phyloP scores from a whole-genome alignment of 2,797 vertebrate genomes.

The Phrynocephalus forsythii region DNA sequence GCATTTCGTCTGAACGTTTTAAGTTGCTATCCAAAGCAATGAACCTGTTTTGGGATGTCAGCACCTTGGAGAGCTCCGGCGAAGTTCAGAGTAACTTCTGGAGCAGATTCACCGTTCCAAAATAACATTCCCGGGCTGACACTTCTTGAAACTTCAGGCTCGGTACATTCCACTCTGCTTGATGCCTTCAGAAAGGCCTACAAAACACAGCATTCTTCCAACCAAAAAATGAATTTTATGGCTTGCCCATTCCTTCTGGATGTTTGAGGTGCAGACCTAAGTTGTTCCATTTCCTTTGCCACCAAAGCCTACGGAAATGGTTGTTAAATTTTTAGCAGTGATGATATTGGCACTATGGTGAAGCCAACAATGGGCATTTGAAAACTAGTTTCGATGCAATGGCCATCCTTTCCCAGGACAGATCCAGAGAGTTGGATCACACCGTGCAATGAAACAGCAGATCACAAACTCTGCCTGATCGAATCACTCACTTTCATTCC shows the following conservation, averaged over 20 bases:
- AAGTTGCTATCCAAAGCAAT: no score
- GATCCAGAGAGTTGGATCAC: neutral
- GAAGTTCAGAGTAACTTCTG: no score
- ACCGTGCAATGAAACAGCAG: neutral
- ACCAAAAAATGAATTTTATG: neutral
- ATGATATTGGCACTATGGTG: no score
- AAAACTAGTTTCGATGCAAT: neutral
- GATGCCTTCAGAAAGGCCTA: neutral
- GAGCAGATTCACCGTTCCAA: no score
- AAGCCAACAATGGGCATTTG: neutral
- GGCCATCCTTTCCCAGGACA: rapidly evolving
- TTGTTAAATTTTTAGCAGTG: no score
- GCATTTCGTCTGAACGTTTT: no score
- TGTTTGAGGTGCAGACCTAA: neutral
- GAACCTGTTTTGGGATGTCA: no score
- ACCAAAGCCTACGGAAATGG: neutral
- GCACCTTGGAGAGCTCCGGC: no score
- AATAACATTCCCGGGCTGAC: no score
- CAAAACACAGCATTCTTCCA: no score
- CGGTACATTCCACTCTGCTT: neutral
- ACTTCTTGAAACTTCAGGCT: neutral
- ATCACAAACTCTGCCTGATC: neutral
- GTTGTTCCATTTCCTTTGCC: neutral
- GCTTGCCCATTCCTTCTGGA: neutral
- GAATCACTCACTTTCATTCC: conserved; percentile 75